A percentile compares a stretch with the other conserved stretches of the same genome.
These are phyloP conservation scores for Drosophila mauritiana DNA, from an alignment of 1,140 invertebrate genomes.

Conservation along the genomic window DNA sequence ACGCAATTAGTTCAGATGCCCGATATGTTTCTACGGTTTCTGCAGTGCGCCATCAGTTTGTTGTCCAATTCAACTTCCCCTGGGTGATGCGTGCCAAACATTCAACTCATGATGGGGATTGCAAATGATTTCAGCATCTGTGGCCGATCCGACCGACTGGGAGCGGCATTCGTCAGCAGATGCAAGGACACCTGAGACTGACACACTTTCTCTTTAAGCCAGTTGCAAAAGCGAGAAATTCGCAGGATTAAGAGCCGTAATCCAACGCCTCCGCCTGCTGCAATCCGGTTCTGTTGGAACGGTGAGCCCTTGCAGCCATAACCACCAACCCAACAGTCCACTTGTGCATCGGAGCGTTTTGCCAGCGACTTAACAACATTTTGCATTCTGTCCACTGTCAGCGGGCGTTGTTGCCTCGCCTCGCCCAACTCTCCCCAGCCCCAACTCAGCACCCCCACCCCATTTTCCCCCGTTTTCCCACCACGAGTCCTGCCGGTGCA, in stretches of 20 bases:
- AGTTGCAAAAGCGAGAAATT: constrained; percentile 54
- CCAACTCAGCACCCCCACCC: neutral
- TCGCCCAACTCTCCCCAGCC: neutral
- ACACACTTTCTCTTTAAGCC: constrained; percentile 52
- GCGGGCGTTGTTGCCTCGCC: constrained; percentile 29
- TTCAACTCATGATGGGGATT: constrained; percentile 11
- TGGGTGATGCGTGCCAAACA: constrained; percentile 18
- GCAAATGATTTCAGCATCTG: constrained; percentile 38
- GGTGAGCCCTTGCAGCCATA: constrained; percentile 27
- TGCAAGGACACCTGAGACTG: constrained; percentile 48
- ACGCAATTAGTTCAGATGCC: too few relatives aligned
- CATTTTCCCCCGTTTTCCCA: neutral
- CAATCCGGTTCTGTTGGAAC: constrained; percentile 4
- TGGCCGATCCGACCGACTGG: constrained; percentile 9
- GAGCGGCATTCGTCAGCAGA: constrained; percentile 36
- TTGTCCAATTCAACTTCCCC: constrained; percentile 1
- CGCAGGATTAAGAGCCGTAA: constrained; percentile 51
- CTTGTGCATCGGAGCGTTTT: constrained; percentile 50
- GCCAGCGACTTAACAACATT: constrained; percentile 53
- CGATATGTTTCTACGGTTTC: neutral
- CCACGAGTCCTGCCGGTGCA: neutral
- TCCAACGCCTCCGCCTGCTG: constrained; percentile 25
- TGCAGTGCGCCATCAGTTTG: neutral
- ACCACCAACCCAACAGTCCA: constrained; percentile 50
- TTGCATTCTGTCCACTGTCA: constrained; percentile 53